Conservation (phyloP, 92 coral and sea anemone species). For the Palythoa grandis region DNA sequence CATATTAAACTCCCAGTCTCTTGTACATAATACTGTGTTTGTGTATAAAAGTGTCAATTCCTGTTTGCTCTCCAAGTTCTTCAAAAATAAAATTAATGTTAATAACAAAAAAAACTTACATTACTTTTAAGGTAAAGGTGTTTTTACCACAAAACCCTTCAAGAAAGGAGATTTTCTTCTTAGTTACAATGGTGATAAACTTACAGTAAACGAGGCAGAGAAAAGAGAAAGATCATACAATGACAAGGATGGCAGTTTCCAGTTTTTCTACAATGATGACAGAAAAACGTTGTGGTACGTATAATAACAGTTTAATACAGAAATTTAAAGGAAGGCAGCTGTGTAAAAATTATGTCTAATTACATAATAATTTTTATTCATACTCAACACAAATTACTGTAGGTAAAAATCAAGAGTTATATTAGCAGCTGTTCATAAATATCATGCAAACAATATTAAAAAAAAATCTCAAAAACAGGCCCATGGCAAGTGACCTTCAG, state of each 20-base stretch:
- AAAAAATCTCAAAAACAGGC: neutral
- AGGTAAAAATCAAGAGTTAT: neutral
- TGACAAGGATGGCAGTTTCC: neutral
- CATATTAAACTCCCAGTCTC: no score
- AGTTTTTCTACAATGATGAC: neutral
- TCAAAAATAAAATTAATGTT: no score
- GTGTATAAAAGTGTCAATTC: no score
- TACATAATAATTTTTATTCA: no score
- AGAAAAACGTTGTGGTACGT: neutral
- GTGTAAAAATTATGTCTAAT: neutral
- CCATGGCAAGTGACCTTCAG: neutral
- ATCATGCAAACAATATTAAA: neutral
- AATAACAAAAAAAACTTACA: no score
- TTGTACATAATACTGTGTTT: no score
- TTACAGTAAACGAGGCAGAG: neutral
- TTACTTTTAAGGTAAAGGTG: no score
- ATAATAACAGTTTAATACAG: neutral
- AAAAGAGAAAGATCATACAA: neutral
- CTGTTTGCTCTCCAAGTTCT: no score
- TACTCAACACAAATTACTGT: neutral
- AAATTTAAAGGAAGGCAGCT: neutral
- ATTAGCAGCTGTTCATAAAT: neutral
- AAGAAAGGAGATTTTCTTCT: neutral
- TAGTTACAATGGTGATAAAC: neutral
- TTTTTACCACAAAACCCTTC: neutral